phyloP scores from a whole-genome alignment of 2,113 vertebrate genomes.

The Corythornis cristatus region DNA sequence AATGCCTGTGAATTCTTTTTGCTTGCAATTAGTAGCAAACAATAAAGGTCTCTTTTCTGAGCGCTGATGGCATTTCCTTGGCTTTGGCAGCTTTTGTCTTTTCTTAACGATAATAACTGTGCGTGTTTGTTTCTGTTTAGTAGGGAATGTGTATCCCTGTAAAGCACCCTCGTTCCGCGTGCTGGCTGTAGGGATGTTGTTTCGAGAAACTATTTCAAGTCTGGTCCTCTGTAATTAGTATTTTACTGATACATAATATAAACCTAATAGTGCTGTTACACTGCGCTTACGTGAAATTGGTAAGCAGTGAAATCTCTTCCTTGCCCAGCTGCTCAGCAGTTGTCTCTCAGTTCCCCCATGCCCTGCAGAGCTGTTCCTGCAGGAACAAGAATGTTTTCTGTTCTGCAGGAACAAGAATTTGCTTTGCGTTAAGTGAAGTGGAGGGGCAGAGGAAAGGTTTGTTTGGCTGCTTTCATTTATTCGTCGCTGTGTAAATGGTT shows the following conservation, averaged over 20 bases:
- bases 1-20: conserved; percentile 44
- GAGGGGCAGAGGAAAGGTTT: neutral
- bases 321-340: conserved; percentile 46
- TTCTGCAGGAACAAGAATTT: neutral
- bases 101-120: conserved; percentile 40
- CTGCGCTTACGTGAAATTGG: neutral
- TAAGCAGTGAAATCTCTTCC: conserved; percentile 1
- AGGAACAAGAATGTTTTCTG: neutral
- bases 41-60: conserved; percentile 28
- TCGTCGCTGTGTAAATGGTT: neutral
- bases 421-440: neutral
- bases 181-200: conserved; percentile 20
- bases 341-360: neutral
- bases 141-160: neutral
- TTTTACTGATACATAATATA: conserved; percentile 57
- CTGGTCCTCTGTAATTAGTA: conserved; percentile 16
- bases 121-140: neutral
- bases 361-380: neutral
- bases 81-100: conserved; percentile 57
- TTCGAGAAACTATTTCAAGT: conserved; percentile 16
- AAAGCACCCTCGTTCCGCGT: neutral
- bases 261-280: conserved; percentile 39
- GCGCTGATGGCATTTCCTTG: conserved; percentile 4
- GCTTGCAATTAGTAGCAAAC: conserved; percentile 65
- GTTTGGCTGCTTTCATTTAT: neutral